phyloP scores from a whole-genome alignment of 2,797 vertebrate genomes.

The Carcharodon carcharias region DNA sequence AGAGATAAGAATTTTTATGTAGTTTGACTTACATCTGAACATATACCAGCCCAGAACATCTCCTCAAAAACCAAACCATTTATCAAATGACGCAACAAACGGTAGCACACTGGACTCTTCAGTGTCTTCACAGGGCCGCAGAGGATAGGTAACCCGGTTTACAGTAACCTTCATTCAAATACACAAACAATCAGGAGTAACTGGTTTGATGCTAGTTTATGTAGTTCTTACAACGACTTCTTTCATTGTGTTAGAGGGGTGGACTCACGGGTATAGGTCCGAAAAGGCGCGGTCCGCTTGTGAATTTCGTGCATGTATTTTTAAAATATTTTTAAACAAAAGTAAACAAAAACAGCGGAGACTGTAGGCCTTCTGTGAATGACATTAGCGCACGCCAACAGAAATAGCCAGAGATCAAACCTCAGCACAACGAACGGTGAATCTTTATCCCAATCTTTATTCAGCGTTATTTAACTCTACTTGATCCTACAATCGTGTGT shows the following conservation, averaged over 20 bases:
- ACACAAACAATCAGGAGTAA: background rate
- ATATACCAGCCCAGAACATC: too few species aligned
- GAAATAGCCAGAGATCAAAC: background rate
- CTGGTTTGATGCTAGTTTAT: background rate
- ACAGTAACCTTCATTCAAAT: background rate
- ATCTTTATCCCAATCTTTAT: background rate
- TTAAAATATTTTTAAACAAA: background rate
- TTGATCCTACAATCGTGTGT: background rate
- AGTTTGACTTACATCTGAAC: background rate
- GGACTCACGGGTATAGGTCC: background rate
- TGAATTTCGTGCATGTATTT: background rate
- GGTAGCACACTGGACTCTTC: background rate
- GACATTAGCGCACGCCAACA: background rate
- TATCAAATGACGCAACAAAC: background rate
- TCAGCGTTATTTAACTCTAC: background rate
- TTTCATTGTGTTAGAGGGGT: background rate
- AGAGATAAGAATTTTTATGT: background rate
- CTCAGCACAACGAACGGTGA: background rate
- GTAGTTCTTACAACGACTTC: too few species aligned
- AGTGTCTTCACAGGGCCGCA: background rate
- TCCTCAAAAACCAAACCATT: background rate
- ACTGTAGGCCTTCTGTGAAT: background rate
- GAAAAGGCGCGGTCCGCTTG: background rate
- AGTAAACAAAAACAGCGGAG: background rate
- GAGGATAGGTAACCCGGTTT: background rate